Percentiles rank a stretch among this genome's conserved stretches.
phyloP scores from a whole-genome alignment of 2,888 invertebrate species.

The Nemurella pictetii region DNA sequence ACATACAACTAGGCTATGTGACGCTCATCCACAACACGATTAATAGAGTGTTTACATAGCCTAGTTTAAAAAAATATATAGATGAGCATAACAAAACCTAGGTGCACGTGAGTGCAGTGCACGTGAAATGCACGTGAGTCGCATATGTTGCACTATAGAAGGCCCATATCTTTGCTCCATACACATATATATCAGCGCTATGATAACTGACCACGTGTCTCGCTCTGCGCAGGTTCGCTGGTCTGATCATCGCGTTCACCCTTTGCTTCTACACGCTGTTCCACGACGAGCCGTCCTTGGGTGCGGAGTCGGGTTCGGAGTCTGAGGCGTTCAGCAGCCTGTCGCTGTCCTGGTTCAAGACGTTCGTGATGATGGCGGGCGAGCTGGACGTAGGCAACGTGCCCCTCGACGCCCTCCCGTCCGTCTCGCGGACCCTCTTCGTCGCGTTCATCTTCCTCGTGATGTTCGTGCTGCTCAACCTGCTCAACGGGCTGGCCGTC shows the following conservation, averaged over 20 bases:
- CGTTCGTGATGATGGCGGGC: slow-evolving; percentile 83
- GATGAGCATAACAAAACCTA: too few species aligned
- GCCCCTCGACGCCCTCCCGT: slow-evolving; percentile 68
- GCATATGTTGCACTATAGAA: too few species aligned
- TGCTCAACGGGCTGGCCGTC: slow-evolving; percentile 82
- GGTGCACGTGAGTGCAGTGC: too few species aligned
- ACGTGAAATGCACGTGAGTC: too few species aligned
- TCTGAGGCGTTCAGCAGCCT: slow-evolving; percentile 67
- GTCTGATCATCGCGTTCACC: slow-evolving; percentile 79
- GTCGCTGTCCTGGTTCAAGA: slow-evolving; percentile 77
- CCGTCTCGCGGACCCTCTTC: slow-evolving; percentile 75
- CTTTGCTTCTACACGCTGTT: slow-evolving; percentile 80
- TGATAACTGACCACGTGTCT: too few species aligned
- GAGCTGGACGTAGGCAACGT: slow-evolving; percentile 83
- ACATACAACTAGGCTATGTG: too few species aligned
- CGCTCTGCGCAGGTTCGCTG: slow-evolving; percentile 57
- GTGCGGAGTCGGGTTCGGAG: too few species aligned
- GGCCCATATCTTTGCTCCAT: too few species aligned
- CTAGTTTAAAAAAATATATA: too few species aligned
- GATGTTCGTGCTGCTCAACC: slow-evolving; percentile 79
- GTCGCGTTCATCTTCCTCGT: slow-evolving; percentile 80
- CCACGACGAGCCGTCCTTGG: slow-evolving; percentile 61
- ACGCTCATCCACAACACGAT: too few species aligned
- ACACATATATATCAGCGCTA: too few species aligned
- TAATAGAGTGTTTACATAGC: too few species aligned